Percentiles rank a stretch among this genome's conserved stretches.
phyloP scores from a whole-genome alignment of 2,797 vertebrate genomes.

The Diplodus sargus region DNA sequence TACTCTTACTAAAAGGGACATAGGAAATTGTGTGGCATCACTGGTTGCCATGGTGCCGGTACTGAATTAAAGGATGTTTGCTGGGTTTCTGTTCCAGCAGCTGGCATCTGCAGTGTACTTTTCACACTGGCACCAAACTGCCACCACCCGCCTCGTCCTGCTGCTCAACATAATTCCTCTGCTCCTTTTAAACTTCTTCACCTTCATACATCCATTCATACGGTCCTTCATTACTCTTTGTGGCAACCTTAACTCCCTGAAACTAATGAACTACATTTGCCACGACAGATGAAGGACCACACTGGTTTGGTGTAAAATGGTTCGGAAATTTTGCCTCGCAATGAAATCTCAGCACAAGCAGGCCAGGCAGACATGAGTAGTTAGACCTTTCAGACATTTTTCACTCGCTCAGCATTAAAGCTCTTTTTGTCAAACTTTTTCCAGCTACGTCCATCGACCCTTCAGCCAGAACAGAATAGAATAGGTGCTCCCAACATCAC shows the following conservation, averaged over 20 bases:
- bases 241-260: not conserved
- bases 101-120: constrained; percentile 14
- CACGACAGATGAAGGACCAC: not conserved
- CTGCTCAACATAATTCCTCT: constrained; percentile 6
- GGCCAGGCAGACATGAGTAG: not conserved
- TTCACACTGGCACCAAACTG: not conserved
- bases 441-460: not conserved
- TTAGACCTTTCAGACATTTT: not conserved
- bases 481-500: not conserved
- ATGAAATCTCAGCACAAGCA: not conserved
- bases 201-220: too few species aligned
- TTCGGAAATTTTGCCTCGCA: not conserved
- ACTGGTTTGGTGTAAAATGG: not conserved
- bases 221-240: not conserved
- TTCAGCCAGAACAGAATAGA: not conserved
- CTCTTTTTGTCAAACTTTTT: not conserved
- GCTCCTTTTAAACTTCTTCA: not conserved
- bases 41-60: constrained; percentile 10
- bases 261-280: not conserved
- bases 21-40: constrained; percentile 1
- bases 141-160: not conserved
- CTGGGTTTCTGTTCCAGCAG: constrained; percentile 25
- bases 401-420: not conserved
- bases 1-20: not conserved
- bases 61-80: constrained; percentile 21